Base-by-base conservation (phyloP, 2,888 invertebrate genomes). In the Congeria kusceri region DNA sequence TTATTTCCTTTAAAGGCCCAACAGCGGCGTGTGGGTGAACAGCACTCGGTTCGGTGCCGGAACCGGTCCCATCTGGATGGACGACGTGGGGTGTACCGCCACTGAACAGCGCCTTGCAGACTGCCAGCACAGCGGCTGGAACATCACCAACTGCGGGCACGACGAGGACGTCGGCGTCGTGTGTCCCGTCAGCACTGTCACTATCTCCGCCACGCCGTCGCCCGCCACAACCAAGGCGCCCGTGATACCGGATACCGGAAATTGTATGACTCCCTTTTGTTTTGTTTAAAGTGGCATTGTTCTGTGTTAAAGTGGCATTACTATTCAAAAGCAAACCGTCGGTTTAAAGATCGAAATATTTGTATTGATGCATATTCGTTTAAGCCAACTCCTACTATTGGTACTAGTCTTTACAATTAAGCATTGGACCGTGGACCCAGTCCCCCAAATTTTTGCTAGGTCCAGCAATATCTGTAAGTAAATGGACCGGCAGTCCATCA, bases 101-200 rank as follows among this genome's bases (percentile, higher is more conserved):
- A 96, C 95, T 23, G 93, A 93, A 77, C 39, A 28, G 0, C 74
- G 93, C 57, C 86, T 97, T n/a, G 94, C 95, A 62, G 93, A 95
- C 20, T 97, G 97, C 90, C 68, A 20, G 11, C 94, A 94, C 20
- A 95, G 95, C 93, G 94, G 95, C 11, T 96, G 96, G 96, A 96
- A 96, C 1, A 95, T 95, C 79, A 95, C 95, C 89, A 96, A 96
- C 90, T 96, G 96, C 90, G 95, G 95, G 73, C 96, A 96, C 91
- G 94, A 94, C 11, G 96, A 96, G 92, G 96, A 96, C 89, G 96
- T 96, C 0, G 95, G 95, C 1, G 94, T 97, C n/a, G 80, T 76
- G 3, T 92, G 92, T 74, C 78, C 80, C 27, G 74, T 84, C 7
- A 76, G 78, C 0, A 46, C 80, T 9, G 79, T 49, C 7, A 61